Conservation (phyloP, 2,797 vertebrate species). For the Melanotaenia parkinsoni region DNA sequence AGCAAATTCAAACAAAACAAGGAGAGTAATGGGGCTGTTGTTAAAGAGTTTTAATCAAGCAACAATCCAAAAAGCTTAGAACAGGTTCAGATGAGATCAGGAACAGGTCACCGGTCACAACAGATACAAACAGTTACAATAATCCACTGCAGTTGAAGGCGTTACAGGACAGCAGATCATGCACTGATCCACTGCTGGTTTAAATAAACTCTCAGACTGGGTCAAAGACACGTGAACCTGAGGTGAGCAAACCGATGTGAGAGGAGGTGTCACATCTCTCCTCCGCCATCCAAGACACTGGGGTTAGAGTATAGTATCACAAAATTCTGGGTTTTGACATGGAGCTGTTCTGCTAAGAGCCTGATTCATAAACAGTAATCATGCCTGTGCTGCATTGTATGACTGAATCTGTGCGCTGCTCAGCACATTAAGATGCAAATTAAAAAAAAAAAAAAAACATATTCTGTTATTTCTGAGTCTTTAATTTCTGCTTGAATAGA, state of each 20-base stretch:
- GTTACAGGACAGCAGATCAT: slow-evolving; percentile 20
- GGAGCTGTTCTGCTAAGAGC: slow-evolving; percentile 31
- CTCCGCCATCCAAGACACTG: slow-evolving; percentile 62
- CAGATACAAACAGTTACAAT: slow-evolving; percentile 68
- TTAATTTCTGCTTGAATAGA: slow-evolving; percentile 29
- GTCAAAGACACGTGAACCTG: slow-evolving; percentile 70
- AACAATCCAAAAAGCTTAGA: slow-evolving; percentile 69
- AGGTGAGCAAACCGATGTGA: slow-evolving; percentile 62
- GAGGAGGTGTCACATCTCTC: not conserved
- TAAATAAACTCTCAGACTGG: slow-evolving; percentile 38
- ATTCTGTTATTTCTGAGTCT: slow-evolving; percentile 20
- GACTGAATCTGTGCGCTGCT: slow-evolving; percentile 19
- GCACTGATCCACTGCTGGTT: slow-evolving; percentile 34
- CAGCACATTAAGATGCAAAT: slow-evolving; percentile 37
- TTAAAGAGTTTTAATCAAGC: slow-evolving; percentile 87
- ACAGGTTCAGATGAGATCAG: slow-evolving; percentile 74
- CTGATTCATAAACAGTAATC: slow-evolving; percentile 15
- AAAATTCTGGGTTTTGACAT: slow-evolving; percentile 35
- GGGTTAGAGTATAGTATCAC: slow-evolving; percentile 48
- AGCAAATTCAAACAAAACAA: slow-evolving; percentile 49
- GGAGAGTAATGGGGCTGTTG: slow-evolving; percentile 55
- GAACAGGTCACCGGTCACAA: slow-evolving; percentile 64
- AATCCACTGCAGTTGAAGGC: slow-evolving; percentile 62
- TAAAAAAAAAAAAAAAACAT: slow-evolving; percentile 16
- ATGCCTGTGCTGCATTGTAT: slow-evolving; percentile 10